Base-by-base conservation (phyloP, 2,888 invertebrate species). In the Apamea crenata region DNA sequence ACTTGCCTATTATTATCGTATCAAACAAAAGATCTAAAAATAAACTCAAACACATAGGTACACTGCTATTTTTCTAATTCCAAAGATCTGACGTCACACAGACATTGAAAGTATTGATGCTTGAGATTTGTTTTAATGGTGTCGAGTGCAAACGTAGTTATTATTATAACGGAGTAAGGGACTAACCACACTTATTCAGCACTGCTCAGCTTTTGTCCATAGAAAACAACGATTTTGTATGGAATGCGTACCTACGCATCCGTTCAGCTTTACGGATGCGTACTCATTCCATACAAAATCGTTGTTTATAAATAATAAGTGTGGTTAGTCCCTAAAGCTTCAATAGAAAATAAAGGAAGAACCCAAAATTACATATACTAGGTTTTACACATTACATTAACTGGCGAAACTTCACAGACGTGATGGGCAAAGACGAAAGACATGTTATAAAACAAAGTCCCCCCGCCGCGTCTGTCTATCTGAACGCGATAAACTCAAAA, bases 21-120 rank as follows among this genome's bases (percentile, higher is more conserved):
- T 76, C 40, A 40, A 47, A 18, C 44, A n/a, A 74, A 44, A 14
- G 32, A 47, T 32, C 32, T 80, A 79, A 73, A 65, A 81, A 80
- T 81, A 81, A 73, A 74, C 47, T 56, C 65, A n/a, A 50, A 25
- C 47, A 68, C 29, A 21, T 21, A n/a, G n/a, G n/a, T n/a, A 65
- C 32, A 47, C 29, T 36, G 25, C 16, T 18, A 36, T 80, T 80
- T 81, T 66, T 66, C 65, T 40, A 65, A 44, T 29, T 65, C 47
- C 21, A 16, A 56, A 12, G 25, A 21, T 32, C 47, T 78, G 67
- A 78, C 56, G 78, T 59, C 78, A 67, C 40, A 25, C 16, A 25
- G 18, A 32, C 50, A 63, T 77, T 40, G 50, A 12, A 63, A 50
- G 61, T 74, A 44, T 74, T 44, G 40, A 47, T 47, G 36, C 25